Conservation (phyloP, 1,140 invertebrate genomes). For the Fopius arisanus region DNA sequence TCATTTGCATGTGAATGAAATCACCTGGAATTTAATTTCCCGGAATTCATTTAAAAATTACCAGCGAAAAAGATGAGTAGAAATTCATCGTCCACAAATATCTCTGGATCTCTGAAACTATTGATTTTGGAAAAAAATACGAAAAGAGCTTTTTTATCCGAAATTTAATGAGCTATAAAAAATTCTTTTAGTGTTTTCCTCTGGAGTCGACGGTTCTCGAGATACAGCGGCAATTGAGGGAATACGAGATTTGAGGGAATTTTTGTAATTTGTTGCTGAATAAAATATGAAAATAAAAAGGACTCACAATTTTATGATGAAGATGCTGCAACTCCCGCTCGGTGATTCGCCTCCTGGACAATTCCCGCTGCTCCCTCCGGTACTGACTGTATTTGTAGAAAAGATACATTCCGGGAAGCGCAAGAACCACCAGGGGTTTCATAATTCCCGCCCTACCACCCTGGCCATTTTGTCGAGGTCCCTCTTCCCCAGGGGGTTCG, state of each 20-base stretch:
- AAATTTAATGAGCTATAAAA: too few relatives aligned
- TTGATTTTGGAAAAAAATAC: too few relatives aligned
- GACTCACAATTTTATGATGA: conserved; percentile 90
- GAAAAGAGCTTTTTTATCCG: too few relatives aligned
- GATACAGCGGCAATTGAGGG: too few relatives aligned
- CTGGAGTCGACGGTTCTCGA: too few relatives aligned
- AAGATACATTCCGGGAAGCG: conserved; percentile 86
- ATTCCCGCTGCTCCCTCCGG: conserved; percentile 82
- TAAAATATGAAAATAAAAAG: not conserved
- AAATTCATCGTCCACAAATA: too few relatives aligned
- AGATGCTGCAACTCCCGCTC: conserved; percentile 85
- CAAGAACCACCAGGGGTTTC: conserved; percentile 82
- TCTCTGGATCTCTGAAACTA: too few relatives aligned
- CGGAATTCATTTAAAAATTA: too few relatives aligned
- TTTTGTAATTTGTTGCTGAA: not conserved
- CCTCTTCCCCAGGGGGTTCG: conserved; percentile 53
- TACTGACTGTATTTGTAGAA: conserved; percentile 91
- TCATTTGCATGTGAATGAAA: not conserved
- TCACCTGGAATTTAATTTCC: too few relatives aligned
- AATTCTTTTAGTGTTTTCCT: too few relatives aligned
- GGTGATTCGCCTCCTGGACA: conserved; percentile 79
- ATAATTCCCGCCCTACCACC: conserved; percentile 71
- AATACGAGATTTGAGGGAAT: too few relatives aligned
- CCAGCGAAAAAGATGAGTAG: too few relatives aligned
- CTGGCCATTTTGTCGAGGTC: conserved; percentile 43